phyloP scores from a whole-genome alignment of 2,113 vertebrate species.

The Mola mola region DNA sequence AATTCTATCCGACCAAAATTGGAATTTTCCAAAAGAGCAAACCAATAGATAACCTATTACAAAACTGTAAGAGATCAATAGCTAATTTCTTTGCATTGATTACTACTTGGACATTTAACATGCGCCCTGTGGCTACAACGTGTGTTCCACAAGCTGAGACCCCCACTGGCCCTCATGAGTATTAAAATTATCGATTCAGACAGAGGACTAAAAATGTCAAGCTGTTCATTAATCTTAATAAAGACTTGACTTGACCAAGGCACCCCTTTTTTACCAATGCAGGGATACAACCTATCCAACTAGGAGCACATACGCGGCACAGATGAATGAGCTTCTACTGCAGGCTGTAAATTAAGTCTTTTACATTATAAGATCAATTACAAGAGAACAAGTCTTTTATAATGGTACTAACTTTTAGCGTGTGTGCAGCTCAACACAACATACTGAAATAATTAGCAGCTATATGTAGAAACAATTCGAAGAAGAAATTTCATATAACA shows the following conservation, averaged over 20 bases:
- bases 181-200: constrained; percentile 90
- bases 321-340: constrained; percentile 69
- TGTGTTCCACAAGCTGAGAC: constrained; percentile 81
- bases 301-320: constrained; percentile 60
- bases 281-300: constrained; percentile 68
- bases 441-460: constrained; percentile 26
- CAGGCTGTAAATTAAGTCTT: constrained; percentile 68
- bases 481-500: constrained; percentile 20
- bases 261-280: constrained; percentile 65
- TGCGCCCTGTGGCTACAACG: constrained; percentile 86
- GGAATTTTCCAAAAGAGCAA: constrained; percentile 94
- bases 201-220: constrained; percentile 90
- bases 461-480: constrained; percentile 13
- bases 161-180: constrained; percentile 84
- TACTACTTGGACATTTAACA: constrained; percentile 93
- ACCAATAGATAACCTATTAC: constrained; percentile 94
- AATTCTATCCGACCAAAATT: constrained; percentile 89
- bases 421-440: constrained; percentile 13
- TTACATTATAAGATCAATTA: constrained; percentile 64
- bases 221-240: constrained; percentile 88
- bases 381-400: constrained; percentile 48
- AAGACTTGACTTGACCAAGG: constrained; percentile 81
- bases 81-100: constrained; percentile 97
- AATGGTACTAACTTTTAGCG: constrained; percentile 32
- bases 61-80: constrained; percentile 96